phyloP scores from a whole-genome alignment of 1,140 invertebrate genomes.

The Camponotus floridanus region DNA sequence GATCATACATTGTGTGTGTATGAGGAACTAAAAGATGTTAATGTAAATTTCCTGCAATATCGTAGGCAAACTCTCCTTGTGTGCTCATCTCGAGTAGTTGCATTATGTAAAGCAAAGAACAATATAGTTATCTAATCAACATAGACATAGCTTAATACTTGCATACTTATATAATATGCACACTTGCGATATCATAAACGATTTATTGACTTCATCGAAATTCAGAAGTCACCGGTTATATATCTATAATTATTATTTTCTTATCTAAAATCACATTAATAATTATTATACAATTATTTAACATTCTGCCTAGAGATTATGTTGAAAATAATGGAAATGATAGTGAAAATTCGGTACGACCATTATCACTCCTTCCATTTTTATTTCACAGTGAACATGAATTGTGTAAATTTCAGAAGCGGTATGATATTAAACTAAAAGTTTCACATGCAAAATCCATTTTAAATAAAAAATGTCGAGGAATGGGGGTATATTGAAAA shows the following conservation, averaged over 20 bases:
- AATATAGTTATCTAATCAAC: slow-evolving; percentile 57
- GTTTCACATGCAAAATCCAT: neutral
- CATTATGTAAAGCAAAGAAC: slow-evolving; percentile 53
- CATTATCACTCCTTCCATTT: neutral
- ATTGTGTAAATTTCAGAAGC: slow-evolving; percentile 15
- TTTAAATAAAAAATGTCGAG: slow-evolving; percentile 16
- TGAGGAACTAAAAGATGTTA: slow-evolving; percentile 48
- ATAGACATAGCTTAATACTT: slow-evolving; percentile 40
- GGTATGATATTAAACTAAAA: slow-evolving; percentile 34
- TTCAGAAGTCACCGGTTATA: neutral
- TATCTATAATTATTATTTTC: too few species aligned
- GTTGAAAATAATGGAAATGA: slow-evolving; percentile 29
- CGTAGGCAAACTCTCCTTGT: slow-evolving; percentile 42
- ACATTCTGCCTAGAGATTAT: slow-evolving; percentile 17
- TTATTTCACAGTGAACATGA: neutral
- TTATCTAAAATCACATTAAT: too few species aligned
- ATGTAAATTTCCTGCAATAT: slow-evolving; percentile 59
- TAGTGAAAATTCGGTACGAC: too few species aligned
- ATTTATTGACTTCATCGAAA: neutral
- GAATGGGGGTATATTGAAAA: neutral
- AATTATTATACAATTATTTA: too few species aligned
- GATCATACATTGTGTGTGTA: slow-evolving; percentile 1
- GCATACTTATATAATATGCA: slow-evolving; percentile 1
- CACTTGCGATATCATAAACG: neutral
- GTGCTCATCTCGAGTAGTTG: slow-evolving; percentile 50